Percentiles rank a stretch among this genome's conserved stretches.
phyloP scores from a whole-genome alignment of 2,888 invertebrate genomes.

The Caenorhabditis plicata region DNA sequence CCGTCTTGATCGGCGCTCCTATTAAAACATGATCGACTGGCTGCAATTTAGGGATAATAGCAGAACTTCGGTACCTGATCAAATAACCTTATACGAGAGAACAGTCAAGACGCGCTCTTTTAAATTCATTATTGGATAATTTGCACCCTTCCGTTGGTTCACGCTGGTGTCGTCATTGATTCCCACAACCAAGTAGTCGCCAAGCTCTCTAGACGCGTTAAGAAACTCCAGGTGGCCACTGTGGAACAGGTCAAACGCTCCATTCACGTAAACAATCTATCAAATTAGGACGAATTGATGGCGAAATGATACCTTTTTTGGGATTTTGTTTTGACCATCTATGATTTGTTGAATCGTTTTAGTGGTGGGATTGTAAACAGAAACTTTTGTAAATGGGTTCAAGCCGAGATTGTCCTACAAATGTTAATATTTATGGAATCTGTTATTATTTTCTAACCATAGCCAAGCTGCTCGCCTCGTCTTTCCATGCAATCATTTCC shows the following conservation, averaged over 20 bases:
- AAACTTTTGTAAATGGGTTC: too few species aligned
- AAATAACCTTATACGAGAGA: slow-evolving; percentile 76
- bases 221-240: slow-evolving; percentile 95
- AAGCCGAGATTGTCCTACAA: too few species aligned
- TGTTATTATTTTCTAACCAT: too few species aligned
- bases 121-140: slow-evolving; percentile 98
- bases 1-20: not conserved
- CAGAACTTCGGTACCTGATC: not conserved
- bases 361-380: too few species aligned
- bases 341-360: too few species aligned
- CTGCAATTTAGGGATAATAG: slow-evolving; percentile 69
- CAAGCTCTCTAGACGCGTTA: slow-evolving; percentile 82
- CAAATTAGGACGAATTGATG: too few species aligned
- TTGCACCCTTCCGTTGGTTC: slow-evolving; percentile 72
- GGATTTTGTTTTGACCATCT: too few species aligned
- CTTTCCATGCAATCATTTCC: too few species aligned
- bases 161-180: too few species aligned
- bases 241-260: slow-evolving; percentile 97
- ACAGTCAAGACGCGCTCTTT: slow-evolving; percentile 95
- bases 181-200: slow-evolving; percentile 90
- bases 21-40: slow-evolving; percentile 82
- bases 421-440: too few species aligned
- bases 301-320: too few species aligned
- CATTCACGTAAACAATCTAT: slow-evolving; percentile 89
- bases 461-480: too few species aligned